These are phyloP conservation scores for Caranx ignobilis DNA, from an alignment of 2,113 vertebrate genomes.

Conservation along the genomic window DNA sequence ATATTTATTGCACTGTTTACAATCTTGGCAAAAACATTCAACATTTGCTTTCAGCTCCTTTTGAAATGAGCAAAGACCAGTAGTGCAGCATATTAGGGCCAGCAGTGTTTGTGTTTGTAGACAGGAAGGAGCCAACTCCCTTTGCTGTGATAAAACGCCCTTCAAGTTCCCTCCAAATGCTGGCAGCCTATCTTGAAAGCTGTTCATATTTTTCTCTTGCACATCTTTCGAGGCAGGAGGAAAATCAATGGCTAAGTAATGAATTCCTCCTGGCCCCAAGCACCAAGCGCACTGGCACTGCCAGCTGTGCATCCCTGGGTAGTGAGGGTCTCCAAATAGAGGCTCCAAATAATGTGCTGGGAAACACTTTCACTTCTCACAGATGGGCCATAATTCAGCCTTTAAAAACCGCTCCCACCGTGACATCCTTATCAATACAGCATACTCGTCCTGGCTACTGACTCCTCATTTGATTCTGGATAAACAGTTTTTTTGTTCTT, in stretches of 20 bases:
- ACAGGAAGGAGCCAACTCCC: slow-evolving; percentile 9
- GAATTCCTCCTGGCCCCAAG: slow-evolving; percentile 59
- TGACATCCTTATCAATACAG: slow-evolving; percentile 57
- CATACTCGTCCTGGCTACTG: background rate
- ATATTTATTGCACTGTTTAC: background rate
- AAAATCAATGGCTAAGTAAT: slow-evolving; percentile 74
- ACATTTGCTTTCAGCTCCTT: background rate
- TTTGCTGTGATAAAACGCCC: slow-evolving; percentile 52
- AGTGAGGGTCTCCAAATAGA: slow-evolving; percentile 36
- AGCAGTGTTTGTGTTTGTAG: slow-evolving; percentile 7
- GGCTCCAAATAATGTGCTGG: slow-evolving; percentile 38
- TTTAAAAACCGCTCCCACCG: slow-evolving; percentile 40
- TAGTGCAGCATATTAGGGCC: background rate
- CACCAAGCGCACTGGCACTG: slow-evolving; percentile 39
- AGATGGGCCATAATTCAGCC: slow-evolving; percentile 58
- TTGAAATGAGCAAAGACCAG: slow-evolving; percentile 9
- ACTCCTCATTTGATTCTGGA: slow-evolving; percentile 34
- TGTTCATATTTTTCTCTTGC: slow-evolving; percentile 56
- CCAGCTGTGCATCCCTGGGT: slow-evolving; percentile 52
- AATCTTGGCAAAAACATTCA: background rate
- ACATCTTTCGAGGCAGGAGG: slow-evolving; percentile 41
- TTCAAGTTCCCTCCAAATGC: slow-evolving; percentile 48
- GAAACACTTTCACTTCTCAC: slow-evolving; percentile 57
- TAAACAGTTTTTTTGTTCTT: slow-evolving; percentile 40
- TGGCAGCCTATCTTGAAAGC: slow-evolving; percentile 63